Conservation (phyloP, 1,140 invertebrate species). For the Rhagoletis zephyria region DNA sequence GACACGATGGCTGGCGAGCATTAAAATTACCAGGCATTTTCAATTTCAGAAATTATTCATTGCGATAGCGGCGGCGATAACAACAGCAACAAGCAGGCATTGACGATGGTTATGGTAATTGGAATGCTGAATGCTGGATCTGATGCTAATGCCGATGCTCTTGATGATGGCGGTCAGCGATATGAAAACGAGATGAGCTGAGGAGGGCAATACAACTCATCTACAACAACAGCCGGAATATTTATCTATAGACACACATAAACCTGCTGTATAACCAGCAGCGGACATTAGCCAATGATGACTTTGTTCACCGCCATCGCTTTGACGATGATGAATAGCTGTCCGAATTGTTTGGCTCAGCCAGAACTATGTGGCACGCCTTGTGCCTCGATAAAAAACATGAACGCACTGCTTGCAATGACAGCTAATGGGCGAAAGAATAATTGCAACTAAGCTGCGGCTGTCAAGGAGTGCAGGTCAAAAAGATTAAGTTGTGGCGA, state of each 20-base stretch:
- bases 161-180: constrained; percentile 8
- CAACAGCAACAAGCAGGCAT: not conserved
- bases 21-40: constrained; percentile 15
- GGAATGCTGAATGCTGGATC: not conserved
- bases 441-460: not conserved
- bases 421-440: not conserved
- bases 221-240: not conserved
- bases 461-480: not conserved
- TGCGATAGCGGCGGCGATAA: not conserved
- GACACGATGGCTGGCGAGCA: constrained; percentile 20
- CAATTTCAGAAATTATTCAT: constrained; percentile 48
- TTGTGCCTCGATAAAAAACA: not conserved
- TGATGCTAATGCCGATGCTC: not conserved
- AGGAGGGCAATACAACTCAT: not conserved
- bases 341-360: not conserved
- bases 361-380: not conserved
- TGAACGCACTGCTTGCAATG: not conserved
- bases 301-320: not conserved
- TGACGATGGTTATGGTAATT: constrained; percentile 5
- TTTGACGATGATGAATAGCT: constrained; percentile 29
- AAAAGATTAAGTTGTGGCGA: constrained; percentile 14
- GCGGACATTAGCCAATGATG: not conserved
- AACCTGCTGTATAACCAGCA: not conserved
- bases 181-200: not conserved
- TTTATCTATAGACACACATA: not conserved